A percentile compares a stretch with the other conserved stretches of the same genome.
These are phyloP conservation scores for Pandemis heparana DNA, from an alignment of 2,888 invertebrate species.

Conservation along the genomic window DNA sequence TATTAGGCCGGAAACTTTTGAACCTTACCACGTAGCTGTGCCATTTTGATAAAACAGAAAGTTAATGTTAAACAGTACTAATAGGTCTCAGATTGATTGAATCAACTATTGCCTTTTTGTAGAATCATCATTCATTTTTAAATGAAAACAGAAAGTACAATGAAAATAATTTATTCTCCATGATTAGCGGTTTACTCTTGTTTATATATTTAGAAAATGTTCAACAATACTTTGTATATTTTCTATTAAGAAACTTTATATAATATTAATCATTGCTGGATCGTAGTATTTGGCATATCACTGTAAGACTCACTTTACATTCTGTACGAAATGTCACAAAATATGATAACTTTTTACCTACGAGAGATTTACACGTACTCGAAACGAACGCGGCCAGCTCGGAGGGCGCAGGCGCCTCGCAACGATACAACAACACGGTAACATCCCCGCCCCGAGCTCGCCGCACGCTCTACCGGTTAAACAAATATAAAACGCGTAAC, in stretches of 20 bases:
- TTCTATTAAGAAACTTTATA: conserved; percentile 81
- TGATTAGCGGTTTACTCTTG: conserved; percentile 79
- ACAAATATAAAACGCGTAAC: conserved; percentile 80
- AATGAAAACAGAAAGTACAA: conserved; percentile 74
- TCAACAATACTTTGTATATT: conserved; percentile 84
- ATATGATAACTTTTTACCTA: conserved; percentile 52
- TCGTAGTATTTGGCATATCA: conserved; percentile 84
- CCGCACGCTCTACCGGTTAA: conserved; percentile 66
- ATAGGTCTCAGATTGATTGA: not conserved
- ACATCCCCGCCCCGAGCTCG: conserved; percentile 70
- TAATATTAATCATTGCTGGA: conserved; percentile 80
- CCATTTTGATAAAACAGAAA: not conserved
- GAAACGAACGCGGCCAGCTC: conserved; percentile 38
- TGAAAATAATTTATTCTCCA: conserved; percentile 85
- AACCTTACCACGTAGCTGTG: not conserved
- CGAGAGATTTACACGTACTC: conserved; percentile 36
- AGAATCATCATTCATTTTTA: conserved; percentile 36
- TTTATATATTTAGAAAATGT: conserved; percentile 84
- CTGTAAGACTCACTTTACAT: conserved; percentile 74
- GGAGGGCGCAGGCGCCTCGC: conserved; percentile 44
- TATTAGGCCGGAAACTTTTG: too few relatives aligned
- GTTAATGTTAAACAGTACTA: not conserved
- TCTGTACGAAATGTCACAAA: conserved; percentile 71
- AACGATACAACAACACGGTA: conserved; percentile 61
- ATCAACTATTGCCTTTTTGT: not conserved